Evolutionary conservation across 2,113 vertebrate species (phyloP).

Genomic region (Stegostoma tigrinum): DNA sequence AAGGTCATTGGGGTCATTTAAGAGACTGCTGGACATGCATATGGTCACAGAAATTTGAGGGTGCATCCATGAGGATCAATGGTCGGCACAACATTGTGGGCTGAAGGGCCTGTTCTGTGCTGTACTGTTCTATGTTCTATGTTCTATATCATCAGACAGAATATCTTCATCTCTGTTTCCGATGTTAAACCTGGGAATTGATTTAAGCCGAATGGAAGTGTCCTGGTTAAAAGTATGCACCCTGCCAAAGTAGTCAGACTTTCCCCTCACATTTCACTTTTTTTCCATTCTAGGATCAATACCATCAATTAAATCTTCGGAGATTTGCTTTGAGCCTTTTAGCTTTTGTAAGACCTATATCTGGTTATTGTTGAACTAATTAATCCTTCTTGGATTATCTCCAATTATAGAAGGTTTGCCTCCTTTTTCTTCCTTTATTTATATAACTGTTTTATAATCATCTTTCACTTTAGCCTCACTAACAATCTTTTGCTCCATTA

Average conservation of each 20-base stretch:
- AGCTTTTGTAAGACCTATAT: background rate
- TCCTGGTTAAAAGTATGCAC: background rate
- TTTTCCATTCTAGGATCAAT: background rate
- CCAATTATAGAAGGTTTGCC: background rate
- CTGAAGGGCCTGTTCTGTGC: too few species aligned
- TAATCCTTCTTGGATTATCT: background rate
- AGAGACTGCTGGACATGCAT: too few species aligned
- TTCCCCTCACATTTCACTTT: background rate
- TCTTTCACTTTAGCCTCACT: background rate
- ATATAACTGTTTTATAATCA: background rate
- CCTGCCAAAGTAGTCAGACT: background rate
- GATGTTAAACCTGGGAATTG: background rate
- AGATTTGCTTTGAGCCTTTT: background rate
- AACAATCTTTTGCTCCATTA: background rate
- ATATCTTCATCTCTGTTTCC: background rate
- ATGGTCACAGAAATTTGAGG: too few species aligned
- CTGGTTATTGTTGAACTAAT: background rate
- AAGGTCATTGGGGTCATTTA: too few species aligned
- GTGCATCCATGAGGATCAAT: too few species aligned
- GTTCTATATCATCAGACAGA: background rate
- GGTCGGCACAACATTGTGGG: too few species aligned
- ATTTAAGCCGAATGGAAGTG: background rate
- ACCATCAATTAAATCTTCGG: background rate
- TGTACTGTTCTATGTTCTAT: too few species aligned
- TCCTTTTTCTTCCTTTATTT: background rate